These are phyloP conservation scores for Nixonia krombeini DNA, from an alignment of 1,140 invertebrate species.

Conservation along the genomic window DNA sequence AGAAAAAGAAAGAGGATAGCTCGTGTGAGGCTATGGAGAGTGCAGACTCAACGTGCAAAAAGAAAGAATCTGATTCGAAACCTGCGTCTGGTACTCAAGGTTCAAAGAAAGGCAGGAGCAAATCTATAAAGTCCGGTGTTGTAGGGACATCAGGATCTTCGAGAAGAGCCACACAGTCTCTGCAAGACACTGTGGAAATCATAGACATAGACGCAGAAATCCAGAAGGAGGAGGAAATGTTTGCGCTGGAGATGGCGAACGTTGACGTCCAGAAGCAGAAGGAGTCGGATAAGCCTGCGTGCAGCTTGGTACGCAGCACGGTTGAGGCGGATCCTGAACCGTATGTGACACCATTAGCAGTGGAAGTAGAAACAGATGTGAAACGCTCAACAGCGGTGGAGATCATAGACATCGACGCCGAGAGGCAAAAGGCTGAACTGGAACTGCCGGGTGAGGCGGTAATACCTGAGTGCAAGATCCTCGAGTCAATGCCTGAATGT, in stretches of 20 bases:
- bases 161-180: constrained; percentile 34
- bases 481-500: constrained; percentile 55
- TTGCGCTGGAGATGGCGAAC: background rate
- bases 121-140: too few species aligned
- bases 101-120: constrained; percentile 16
- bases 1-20: constrained; percentile 18
- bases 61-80: too few species aligned
- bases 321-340: too few species aligned
- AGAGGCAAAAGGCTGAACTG: constrained; percentile 40
- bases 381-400: too few species aligned
- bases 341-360: too few species aligned
- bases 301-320: too few species aligned
- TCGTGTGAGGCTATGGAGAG: constrained; percentile 23
- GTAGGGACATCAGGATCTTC: too few species aligned
- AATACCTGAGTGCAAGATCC: constrained; percentile 63
- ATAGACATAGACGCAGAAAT: constrained; percentile 64
- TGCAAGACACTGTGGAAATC: constrained; percentile 58
- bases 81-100: too few species aligned
- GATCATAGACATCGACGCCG: constrained; percentile 67
- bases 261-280: too few species aligned
- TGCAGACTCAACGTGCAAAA: constrained; percentile 27
- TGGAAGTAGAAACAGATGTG: too few species aligned
- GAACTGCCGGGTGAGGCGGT: constrained; percentile 4
- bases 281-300: too few species aligned
- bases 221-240: too few species aligned